Evolutionary conservation across 2,888 invertebrate species (phyloP), one percentile per base, ranked within the genome.

Genomic region (Ormyrus labotus): DNA sequence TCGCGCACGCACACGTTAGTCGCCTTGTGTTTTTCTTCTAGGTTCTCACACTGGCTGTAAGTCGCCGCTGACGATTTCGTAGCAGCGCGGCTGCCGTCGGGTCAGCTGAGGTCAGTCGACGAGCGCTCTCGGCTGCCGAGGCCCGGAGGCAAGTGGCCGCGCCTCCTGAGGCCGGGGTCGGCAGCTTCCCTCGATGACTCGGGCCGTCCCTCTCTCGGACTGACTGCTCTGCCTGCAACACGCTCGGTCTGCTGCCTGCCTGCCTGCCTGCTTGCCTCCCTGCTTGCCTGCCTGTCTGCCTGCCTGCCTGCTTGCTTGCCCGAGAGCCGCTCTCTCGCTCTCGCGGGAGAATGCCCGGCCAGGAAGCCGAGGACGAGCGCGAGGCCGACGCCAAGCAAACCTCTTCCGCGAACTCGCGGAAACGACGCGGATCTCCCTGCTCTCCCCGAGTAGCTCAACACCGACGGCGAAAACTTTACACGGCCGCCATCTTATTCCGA

Each of bases 401-500:
- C 19, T 19, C 19, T 19, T 19, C 19, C 19, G 19, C 50, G 0
- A 57, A n/a, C 34, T 82, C 84, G 84, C 85, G 84, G 85, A 84
- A 86, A 82, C 83, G 83, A 85, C 83, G 83, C 85, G 83, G 83
- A 82, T 83, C 83, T 82, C 80, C 82, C 84, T 83, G n/a, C 68
- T 58, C 51, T 13, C 60, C 47, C 34, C 50, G 10, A 64, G 58
- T 50, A 57, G 19, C 19, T 68, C 47, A 58, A 85, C 87, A 87
- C 88, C 84, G 85, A 85, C 86, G 86, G 86, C 87, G 83, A 87
- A 87, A 89, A 88, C 87, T 87, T 88, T 85, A 86, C 87, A 85
- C 83, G 81, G 85, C 88, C 89, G 90, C 90, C 90, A 90, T 90
- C 86, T 87, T 89, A 86, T 86, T 85, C 61, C 85, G 61, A 76